These are phyloP conservation scores for Diarsia rubi DNA, from an alignment of 2,888 invertebrate species.

Conservation along the genomic window DNA sequence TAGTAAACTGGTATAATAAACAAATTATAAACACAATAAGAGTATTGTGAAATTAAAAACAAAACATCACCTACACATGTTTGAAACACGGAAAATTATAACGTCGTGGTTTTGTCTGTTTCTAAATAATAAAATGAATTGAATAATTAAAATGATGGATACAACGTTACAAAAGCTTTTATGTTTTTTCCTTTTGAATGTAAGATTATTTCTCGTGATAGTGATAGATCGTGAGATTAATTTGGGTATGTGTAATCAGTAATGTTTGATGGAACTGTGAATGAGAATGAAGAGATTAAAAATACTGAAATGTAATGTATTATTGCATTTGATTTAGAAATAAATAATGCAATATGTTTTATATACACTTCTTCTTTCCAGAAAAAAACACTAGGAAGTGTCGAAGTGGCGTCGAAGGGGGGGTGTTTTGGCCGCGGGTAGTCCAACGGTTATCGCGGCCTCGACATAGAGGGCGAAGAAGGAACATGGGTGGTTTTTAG, in stretches of 20 bases:
- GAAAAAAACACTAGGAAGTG: no score
- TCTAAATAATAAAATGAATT: slow-evolving; percentile 20
- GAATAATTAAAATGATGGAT: slow-evolving; percentile 29
- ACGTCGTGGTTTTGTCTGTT: slow-evolving; percentile 5
- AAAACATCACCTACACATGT: background rate
- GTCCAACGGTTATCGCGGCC: no score
- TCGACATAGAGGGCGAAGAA: no score
- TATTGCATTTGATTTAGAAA: background rate
- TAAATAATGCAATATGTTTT: background rate
- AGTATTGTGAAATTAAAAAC: background rate
- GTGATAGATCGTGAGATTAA: slow-evolving; percentile 16
- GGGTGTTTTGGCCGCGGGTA: no score
- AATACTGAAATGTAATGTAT: background rate
- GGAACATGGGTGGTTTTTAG: no score
- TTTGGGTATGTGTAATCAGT: background rate
- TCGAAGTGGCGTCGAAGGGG: no score
- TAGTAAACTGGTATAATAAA: background rate
- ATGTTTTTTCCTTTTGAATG: slow-evolving; percentile 13
- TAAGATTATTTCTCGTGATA: slow-evolving; percentile 31
- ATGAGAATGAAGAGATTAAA: background rate
- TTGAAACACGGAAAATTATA: slow-evolving; percentile 6
- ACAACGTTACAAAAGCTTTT: slow-evolving; percentile 36
- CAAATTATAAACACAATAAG: background rate
- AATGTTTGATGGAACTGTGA: background rate
- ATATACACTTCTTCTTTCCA: no score